Base-by-base conservation (phyloP, 2,888 invertebrate species). In the Leptinotarsa juncta region DNA sequence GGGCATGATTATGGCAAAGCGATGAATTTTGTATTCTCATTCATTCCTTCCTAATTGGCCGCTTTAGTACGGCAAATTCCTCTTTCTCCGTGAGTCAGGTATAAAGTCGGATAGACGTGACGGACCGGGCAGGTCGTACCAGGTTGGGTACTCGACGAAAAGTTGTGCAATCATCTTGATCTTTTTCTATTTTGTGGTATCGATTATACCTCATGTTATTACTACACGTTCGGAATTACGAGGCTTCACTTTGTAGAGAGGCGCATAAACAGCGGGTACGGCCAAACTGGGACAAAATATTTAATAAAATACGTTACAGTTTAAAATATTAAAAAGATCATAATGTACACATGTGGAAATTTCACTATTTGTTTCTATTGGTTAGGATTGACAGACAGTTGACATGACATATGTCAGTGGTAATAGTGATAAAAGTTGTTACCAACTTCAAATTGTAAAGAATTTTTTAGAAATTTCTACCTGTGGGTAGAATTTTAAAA, bases 51-150 rank as follows among this genome's bases (percentile, higher is more conserved):
- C 32, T 62, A 62, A 62, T 62, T 62, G 62, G 62, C 62, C 12
- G 42, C n/a, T 62, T 62, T 16, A 14, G n/a, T 62, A 62, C 62
- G 62, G 62, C 62, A 62, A 62, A 62, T 62, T 62, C 62, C 62
- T 62, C 26, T 62, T 62, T 62, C 62, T 32, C 42, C 62, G 62
- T 62, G 62, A 62, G 62, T 62, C 62, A 62, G 62, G 62, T 62
- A 62, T 57, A 62, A 42, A 42, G 42, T 2, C 26, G 62, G 18
- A 18, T 5, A 62, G 62, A 62, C 62, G 62, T 62, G 62, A 62
- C 26, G 62, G n/a, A n/a, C 62, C 10, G 42, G 32, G 3, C 32
- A 42, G 14, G 62, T 10, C n/a, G 62, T 62, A 62, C 16, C 62
- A 32, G 16, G 7, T 32, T n/a, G 62, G 62, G 62, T 62, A 62